These are phyloP conservation scores for Ahaetulla prasina DNA, from an alignment of 2,113 vertebrate species.

Conservation along the genomic window DNA sequence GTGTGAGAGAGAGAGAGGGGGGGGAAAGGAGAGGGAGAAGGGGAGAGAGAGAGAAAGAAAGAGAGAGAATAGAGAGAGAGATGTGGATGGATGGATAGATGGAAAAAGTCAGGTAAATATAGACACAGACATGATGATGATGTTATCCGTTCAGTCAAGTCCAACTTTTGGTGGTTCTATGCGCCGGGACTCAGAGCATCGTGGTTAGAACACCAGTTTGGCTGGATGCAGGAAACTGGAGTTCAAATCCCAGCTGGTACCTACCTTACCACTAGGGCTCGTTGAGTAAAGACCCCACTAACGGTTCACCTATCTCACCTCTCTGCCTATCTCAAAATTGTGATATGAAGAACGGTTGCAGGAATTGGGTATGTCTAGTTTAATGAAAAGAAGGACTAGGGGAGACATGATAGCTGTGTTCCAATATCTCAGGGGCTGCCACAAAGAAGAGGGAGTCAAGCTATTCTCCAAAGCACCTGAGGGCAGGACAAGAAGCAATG, in stretches of 20 bases:
- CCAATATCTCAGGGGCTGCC: background rate
- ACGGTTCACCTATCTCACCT: background rate
- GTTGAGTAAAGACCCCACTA: background rate
- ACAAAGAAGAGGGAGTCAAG: background rate
- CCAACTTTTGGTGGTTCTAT: no score
- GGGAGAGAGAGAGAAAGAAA: background rate
- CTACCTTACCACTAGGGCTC: no score
- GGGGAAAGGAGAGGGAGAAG: background rate
- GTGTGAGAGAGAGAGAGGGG: no score
- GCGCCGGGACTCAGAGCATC: background rate
- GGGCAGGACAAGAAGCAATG: background rate
- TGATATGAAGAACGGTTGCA: background rate
- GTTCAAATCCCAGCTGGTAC: background rate
- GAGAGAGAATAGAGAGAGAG: background rate
- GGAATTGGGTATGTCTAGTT: background rate
- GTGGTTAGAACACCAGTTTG: background rate
- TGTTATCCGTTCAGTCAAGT: background rate
- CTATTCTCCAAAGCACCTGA: background rate
- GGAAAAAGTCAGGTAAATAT: no score
- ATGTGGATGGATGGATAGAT: background rate
- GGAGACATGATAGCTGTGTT: rapidly evolving
- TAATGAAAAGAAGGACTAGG: background rate
- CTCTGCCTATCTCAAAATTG: background rate
- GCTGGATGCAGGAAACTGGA: background rate
- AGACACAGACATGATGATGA: background rate